These are phyloP conservation scores for Pipistrellus nathusii DNA, from an alignment of 2,797 vertebrate genomes.

Conservation along the genomic window DNA sequence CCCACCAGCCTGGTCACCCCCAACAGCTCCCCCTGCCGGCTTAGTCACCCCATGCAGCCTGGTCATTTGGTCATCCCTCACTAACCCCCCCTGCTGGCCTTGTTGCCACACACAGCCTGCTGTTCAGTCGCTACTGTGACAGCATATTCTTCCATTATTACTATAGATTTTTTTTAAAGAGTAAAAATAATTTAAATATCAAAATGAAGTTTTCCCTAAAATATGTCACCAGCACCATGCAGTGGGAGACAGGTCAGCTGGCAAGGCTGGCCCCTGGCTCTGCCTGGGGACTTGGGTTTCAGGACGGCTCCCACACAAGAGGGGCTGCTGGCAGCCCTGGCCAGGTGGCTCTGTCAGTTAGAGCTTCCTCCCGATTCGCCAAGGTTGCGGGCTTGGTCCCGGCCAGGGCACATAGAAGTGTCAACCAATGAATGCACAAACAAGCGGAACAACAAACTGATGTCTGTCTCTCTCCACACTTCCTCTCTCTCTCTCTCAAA, in stretches of 20 bases:
- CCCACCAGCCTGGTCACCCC: no score
- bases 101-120: no score
- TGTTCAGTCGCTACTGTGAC: no score
- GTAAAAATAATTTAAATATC: background rate
- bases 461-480: background rate
- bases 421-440: background rate
- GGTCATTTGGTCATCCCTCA: no score
- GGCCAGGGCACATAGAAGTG: background rate
- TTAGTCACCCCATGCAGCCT: no score
- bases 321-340: background rate
- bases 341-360: background rate
- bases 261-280: background rate
- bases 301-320: accelerated
- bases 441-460: background rate
- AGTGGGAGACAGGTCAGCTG: background rate
- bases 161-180: background rate
- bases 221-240: background rate
- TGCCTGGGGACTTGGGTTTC: background rate
- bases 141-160: no score
- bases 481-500: background rate
- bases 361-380: background rate
- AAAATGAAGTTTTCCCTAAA: background rate
- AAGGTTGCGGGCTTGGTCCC: background rate
- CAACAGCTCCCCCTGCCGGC: no score
- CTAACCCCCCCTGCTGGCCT: no score